A percentile compares a stretch with the other conserved stretches of the same genome.
Evolutionary conservation across 37 sponge, comb jelly and placozoan genomes (phyloP).

Genomic region (Crambe crambe): DNA sequence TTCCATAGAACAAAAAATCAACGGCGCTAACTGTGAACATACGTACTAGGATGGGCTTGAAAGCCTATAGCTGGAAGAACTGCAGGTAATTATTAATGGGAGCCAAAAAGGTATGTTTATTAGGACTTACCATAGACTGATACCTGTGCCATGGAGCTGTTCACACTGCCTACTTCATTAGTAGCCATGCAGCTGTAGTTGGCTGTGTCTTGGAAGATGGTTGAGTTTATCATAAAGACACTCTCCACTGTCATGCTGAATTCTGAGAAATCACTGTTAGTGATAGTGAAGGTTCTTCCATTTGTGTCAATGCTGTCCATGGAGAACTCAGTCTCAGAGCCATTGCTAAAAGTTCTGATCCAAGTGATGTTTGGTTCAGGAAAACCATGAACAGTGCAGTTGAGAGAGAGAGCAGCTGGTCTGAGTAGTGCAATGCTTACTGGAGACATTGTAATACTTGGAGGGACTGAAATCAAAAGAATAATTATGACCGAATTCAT

Average conservation of each 20-base stretch:
- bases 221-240: conserved; percentile 22
- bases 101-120: too few species aligned
- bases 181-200: conserved; percentile 38
- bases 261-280: too few species aligned
- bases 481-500: too few species aligned
- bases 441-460: neutral
- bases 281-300: neutral
- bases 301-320: neutral
- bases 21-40: too few species aligned
- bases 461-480: conserved; percentile 22
- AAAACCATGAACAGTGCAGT: conserved; percentile 37
- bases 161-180: conserved; percentile 9
- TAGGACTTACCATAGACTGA: conserved; percentile 34
- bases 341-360: conserved; percentile 24
- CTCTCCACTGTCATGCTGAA: conserved; percentile 31
- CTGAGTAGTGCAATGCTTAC: neutral
- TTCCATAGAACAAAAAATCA: too few species aligned
- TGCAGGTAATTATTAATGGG: too few species aligned
- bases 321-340: conserved; percentile 14
- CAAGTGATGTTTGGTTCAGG: conserved; percentile 46
- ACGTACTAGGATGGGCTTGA: too few species aligned
- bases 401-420: conserved; percentile 22
- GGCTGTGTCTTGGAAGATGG: conserved; percentile 33
- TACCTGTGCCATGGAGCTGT: neutral
- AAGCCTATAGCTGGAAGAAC: too few species aligned